Evolutionary conservation across 2,888 invertebrate species (phyloP).

Genomic region (Parnassius apollo): DNA sequence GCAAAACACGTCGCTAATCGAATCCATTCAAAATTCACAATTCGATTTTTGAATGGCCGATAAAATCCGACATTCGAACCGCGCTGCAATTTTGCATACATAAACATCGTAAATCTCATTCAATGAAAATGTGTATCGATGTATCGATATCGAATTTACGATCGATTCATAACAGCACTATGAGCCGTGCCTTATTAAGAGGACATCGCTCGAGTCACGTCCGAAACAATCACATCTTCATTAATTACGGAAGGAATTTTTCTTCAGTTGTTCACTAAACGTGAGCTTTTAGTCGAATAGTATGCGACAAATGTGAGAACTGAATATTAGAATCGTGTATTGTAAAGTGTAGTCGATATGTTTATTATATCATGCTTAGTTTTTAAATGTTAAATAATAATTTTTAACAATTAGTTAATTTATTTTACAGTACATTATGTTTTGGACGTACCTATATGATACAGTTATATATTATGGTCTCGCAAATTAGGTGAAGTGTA

Average conservation of each 20-base stretch:
- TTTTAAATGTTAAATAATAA: no score
- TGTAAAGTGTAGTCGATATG: no score
- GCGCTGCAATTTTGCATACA: conserved; percentile 68
- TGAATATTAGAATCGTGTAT: not conserved
- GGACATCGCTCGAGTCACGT: conserved; percentile 61
- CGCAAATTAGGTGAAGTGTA: no score
- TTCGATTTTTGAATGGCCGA: conserved; percentile 68
- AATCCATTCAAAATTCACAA: conserved; percentile 57
- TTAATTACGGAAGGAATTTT: conserved; percentile 72
- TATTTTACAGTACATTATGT: no score
- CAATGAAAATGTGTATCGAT: conserved; percentile 71
- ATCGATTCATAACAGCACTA: conserved; percentile 61
- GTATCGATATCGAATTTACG: conserved; percentile 63
- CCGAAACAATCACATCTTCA: conserved; percentile 74
- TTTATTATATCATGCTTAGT: no score
- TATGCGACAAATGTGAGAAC: conserved; percentile 32
- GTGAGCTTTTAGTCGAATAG: conserved; percentile 40
- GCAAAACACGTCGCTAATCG: conserved; percentile 57
- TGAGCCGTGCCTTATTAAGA: conserved; percentile 52
- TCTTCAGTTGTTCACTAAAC: conserved; percentile 39
- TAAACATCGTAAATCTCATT: conserved; percentile 76
- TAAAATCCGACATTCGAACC: conserved; percentile 70
- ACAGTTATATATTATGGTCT: no score
- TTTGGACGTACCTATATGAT: no score
- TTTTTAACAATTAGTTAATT: no score